Conservation (phyloP, 2,113 vertebrate genomes). For the Mormoops blainvillei region DNA sequence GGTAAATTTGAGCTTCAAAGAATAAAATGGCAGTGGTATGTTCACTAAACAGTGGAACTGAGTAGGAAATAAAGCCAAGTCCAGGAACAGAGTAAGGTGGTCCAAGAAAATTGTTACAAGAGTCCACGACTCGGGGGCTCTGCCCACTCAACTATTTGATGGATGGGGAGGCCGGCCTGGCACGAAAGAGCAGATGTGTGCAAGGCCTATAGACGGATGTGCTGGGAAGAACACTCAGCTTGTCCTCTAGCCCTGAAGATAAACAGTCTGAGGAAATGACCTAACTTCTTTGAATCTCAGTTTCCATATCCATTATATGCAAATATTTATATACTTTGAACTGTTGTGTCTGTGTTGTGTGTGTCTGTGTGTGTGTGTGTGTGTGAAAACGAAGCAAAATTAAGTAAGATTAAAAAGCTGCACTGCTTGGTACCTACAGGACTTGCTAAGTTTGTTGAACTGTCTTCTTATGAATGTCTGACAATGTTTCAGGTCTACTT, state of each 20-base stretch:
- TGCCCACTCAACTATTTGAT: neutral
- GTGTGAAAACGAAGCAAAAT: slow-evolving; percentile 1
- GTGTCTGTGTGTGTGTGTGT: neutral
- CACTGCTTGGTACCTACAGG: neutral
- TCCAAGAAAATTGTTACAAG: neutral
- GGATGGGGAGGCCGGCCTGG: neutral
- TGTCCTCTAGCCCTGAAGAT: neutral
- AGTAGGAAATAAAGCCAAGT: neutral
- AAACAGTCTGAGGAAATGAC: neutral
- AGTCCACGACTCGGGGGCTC: neutral
- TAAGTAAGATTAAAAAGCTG: neutral
- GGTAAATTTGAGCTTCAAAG: neutral
- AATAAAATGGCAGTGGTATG: neutral
- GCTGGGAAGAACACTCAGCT: neutral
- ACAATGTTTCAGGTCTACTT: neutral
- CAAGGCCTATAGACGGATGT: neutral
- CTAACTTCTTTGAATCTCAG: neutral
- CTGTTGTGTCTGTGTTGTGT: neutral
- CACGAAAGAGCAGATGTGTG: neutral
- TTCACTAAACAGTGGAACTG: neutral
- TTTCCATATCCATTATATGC: neutral
- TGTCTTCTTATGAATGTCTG: neutral
- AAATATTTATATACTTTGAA: neutral
- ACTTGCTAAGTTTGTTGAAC: neutral
- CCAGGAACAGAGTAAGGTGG: neutral